Evolutionary conservation across 37 sponge, comb jelly and placozoan species (phyloP).

Genomic region (Amphimedon queenslandica): DNA sequence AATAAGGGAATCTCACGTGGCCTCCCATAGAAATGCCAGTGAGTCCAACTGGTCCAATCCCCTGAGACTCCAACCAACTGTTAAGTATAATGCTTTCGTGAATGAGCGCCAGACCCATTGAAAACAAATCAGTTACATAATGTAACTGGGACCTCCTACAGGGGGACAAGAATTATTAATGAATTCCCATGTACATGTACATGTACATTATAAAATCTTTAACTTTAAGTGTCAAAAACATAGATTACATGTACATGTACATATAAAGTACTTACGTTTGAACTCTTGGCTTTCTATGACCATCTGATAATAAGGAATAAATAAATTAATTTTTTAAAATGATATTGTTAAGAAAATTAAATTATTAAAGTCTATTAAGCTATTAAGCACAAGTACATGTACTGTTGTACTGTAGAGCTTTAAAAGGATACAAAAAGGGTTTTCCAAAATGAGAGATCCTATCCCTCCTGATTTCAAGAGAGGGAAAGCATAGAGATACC

Average conservation of each 20-base stretch:
- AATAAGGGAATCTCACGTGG: constrained; percentile 85
- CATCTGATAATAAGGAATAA: constrained; percentile 14
- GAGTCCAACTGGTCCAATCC: constrained; percentile 79
- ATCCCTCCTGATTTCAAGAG: constrained; percentile 56
- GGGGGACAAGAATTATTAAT: not conserved
- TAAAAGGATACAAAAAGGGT: constrained; percentile 55
- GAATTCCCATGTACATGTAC: no score
- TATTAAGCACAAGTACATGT: not conserved
- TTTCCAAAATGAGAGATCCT: constrained; percentile 84
- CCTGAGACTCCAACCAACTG: constrained; percentile 66
- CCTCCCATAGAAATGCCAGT: constrained; percentile 94
- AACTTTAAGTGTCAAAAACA: not conserved
- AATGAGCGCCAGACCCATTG: constrained; percentile 80
- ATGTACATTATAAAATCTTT: not conserved
- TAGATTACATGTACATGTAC: not conserved
- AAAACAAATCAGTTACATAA: constrained; percentile 85
- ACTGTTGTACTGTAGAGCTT: not conserved
- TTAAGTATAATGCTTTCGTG: constrained; percentile 63
- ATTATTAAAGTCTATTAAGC: not conserved
- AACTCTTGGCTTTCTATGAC: constrained; percentile 17
- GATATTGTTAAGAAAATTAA: no score
- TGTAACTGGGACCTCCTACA: constrained; percentile 72
- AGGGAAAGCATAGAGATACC: constrained; percentile 57
- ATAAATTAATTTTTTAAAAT: not conserved
- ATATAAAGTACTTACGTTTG: constrained; percentile 19